A percentile compares a stretch with the other conserved stretches of the same genome.
phyloP scores from a whole-genome alignment of 2,797 vertebrate genomes.

The Sebastes baramenuke region DNA sequence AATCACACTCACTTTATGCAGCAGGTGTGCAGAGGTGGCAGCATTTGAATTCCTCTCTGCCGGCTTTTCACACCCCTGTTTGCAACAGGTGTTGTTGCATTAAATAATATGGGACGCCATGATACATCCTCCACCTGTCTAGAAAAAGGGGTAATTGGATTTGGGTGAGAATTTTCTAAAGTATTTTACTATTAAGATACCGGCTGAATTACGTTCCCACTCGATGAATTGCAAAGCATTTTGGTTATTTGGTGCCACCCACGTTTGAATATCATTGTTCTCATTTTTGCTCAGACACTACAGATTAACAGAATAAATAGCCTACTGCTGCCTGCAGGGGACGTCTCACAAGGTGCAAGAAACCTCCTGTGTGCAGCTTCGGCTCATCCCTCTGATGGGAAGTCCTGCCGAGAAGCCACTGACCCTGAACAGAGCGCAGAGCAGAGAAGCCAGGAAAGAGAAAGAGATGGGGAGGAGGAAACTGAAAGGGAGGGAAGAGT shows the following conservation, averaged over 20 bases:
- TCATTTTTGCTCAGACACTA: not conserved
- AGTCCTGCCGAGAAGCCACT: slow-evolving; percentile 25
- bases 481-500: not conserved
- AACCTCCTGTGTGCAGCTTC: slow-evolving; percentile 2
- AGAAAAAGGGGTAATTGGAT: too few species aligned
- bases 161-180: not conserved
- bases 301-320: not conserved
- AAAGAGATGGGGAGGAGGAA: not conserved
- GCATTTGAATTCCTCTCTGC: too few species aligned
- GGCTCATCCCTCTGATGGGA: slow-evolving; percentile 41
- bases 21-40: too few species aligned
- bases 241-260: not conserved
- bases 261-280: not conserved
- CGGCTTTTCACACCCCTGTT: too few species aligned
- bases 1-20: too few species aligned
- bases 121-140: not conserved
- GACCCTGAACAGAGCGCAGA: slow-evolving; percentile 42
- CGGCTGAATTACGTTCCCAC: not conserved
- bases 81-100: not conserved
- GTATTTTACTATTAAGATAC: not conserved
- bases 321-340: slow-evolving; percentile 1
- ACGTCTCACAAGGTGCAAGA: slow-evolving; percentile 15
- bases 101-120: not conserved
- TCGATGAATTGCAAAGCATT: not conserved
- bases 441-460: not conserved